These are phyloP conservation scores for Oeneis ivallda DNA, from an alignment of 2,888 invertebrate species.

Conservation along the genomic window DNA sequence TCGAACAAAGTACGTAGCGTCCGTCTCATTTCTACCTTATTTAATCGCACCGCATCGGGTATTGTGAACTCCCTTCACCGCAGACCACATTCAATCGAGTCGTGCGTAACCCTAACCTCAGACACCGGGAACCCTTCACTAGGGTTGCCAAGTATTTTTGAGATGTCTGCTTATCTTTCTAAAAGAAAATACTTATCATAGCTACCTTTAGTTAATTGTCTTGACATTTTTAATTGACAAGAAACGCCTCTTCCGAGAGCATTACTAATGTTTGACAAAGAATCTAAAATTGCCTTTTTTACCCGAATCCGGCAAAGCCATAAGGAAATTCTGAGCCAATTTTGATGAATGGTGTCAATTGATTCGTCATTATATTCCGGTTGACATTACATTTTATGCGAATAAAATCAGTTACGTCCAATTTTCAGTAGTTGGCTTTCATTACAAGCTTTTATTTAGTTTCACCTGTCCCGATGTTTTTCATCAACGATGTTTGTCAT, in stretches of 20 bases:
- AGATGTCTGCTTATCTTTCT: slow-evolving; percentile 12
- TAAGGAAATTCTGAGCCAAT: too few species aligned
- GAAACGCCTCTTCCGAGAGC: not conserved
- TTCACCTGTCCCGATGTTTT: too few species aligned
- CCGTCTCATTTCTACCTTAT: slow-evolving; percentile 45
- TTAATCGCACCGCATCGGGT: slow-evolving; percentile 56
- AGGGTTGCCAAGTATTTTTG: slow-evolving; percentile 10
- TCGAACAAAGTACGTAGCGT: slow-evolving; percentile 41
- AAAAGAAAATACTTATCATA: not conserved
- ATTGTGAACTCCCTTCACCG: slow-evolving; percentile 50
- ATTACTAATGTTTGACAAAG: not conserved
- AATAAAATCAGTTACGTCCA: too few species aligned
- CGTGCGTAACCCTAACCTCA: slow-evolving; percentile 58
- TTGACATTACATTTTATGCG: too few species aligned
- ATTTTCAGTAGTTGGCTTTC: too few species aligned
- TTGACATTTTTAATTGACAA: not conserved
- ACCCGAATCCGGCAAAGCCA: too few species aligned
- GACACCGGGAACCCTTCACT: slow-evolving; percentile 41
- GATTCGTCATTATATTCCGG: too few species aligned
- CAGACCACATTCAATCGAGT: slow-evolving; percentile 72
- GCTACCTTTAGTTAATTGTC: not conserved
- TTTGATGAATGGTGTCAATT: too few species aligned
- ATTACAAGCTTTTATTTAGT: too few species aligned
- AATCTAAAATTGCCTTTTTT: not conserved
- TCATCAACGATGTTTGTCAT: too few species aligned